Percentiles rank a stretch among this genome's conserved stretches.
Conservation (phyloP, 1,140 invertebrate species). For the Drusus annulatus region DNA sequence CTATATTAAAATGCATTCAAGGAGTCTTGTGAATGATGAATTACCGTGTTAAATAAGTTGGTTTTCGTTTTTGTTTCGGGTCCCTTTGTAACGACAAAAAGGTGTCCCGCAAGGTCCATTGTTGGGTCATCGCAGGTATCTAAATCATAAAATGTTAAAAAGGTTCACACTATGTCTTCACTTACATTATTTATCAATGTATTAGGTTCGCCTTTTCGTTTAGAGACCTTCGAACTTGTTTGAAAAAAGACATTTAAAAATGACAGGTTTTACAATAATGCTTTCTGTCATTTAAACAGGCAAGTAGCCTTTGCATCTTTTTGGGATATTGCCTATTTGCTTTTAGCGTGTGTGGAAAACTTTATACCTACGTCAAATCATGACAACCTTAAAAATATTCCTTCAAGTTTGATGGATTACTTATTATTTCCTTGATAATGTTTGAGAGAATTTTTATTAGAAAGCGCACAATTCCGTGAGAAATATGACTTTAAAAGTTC, state of each 20-base stretch:
- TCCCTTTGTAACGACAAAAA: slow-evolving; percentile 18
- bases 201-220: not conserved
- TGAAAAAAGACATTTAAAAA: not conserved
- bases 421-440: not conserved
- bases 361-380: slow-evolving; percentile 8
- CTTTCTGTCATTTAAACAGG: slow-evolving; percentile 19
- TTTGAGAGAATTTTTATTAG: no score
- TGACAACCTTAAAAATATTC: not conserved
- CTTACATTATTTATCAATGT: not conserved
- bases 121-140: no score
- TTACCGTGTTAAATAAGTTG: slow-evolving; percentile 54
- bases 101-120: no score
- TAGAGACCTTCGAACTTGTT: not conserved
- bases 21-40: slow-evolving; percentile 52
- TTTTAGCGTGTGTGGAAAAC: not conserved
- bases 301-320: slow-evolving; percentile 14
- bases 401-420: slow-evolving; percentile 11
- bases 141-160: not conserved
- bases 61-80: slow-evolving; percentile 27
- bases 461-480: no score
- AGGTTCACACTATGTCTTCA: not conserved
- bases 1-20: slow-evolving; percentile 59
- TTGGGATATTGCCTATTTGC: not conserved
- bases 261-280: slow-evolving; percentile 21
- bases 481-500: no score